A percentile compares a stretch with the other conserved stretches of the same genome.
phyloP scores from a whole-genome alignment of 2,797 vertebrate genomes.

The Sebastes iracundus region DNA sequence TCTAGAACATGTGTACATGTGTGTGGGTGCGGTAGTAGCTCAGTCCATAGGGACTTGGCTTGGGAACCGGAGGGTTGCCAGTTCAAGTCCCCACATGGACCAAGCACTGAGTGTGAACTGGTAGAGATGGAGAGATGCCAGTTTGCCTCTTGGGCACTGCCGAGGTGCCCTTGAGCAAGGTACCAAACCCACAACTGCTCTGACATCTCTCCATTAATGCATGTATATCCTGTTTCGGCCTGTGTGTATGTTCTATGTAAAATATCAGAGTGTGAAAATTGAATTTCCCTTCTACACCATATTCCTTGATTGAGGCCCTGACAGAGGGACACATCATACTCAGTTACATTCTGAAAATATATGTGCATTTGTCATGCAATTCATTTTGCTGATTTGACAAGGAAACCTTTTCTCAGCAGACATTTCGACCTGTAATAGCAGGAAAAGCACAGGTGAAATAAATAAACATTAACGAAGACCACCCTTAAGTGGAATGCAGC shows the following conservation, averaged over 20 bases:
- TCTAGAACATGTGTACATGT: neutral
- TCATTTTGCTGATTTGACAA: neutral
- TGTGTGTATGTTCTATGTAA: too few species aligned
- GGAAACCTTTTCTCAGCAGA: neutral
- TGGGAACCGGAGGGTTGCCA: accelerated
- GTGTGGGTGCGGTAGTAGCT: accelerated
- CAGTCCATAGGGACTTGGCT: too few species aligned
- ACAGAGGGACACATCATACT: neutral
- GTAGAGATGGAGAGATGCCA: too few species aligned
- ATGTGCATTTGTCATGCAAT: neutral
- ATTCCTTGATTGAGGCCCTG: neutral
- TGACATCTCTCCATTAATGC: too few species aligned
- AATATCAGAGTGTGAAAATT: accelerated
- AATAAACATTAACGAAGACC: neutral
- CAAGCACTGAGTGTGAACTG: too few species aligned
- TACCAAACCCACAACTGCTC: too few species aligned
- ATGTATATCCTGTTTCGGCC: too few species aligned
- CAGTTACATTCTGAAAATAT: neutral
- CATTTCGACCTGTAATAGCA: neutral
- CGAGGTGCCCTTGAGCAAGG: too few species aligned
- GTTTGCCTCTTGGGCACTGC: too few species aligned
- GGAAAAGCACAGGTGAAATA: neutral
- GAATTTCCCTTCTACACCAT: too few species aligned
- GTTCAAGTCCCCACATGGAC: too few species aligned
- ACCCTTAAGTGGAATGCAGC: neutral